Evolutionary conservation across 2,888 invertebrate genomes (phyloP), one percentile per base, ranked within the genome.

Genomic region (Drosophila gaucha): DNA sequence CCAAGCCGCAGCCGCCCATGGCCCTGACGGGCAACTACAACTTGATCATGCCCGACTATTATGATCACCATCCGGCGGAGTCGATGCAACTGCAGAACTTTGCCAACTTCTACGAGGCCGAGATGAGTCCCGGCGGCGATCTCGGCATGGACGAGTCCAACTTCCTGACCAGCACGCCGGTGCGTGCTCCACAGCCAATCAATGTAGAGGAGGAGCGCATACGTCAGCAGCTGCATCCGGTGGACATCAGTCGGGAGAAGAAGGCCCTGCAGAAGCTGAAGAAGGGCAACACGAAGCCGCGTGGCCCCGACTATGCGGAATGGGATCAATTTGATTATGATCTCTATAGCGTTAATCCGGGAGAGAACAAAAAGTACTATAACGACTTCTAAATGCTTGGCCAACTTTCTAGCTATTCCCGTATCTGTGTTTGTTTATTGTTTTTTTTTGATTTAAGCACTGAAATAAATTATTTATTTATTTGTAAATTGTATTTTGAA

Each of bases 301-400:
- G 82, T 2, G 87, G 78, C 12, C 20, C 76, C 3, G 75, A 73
- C 3, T 83, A 80, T 24, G 75, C 78, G 49, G 79, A 89, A 60
- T 91, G 91, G 89, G 91, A 91, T 62, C 88, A 89, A 30, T 90
- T 90, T 55, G 91, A 91, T 72, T 91, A 91, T 56, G 90, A 90
- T 73, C 77, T 86, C 16, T 89, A 89, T 58, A 83, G 90, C 55
- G 76, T 74, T 0, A 82, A 89, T 66, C 90, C 90, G 16, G 80
- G 70, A n/a, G 73, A 77, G 5, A 76, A 36, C 57, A 74, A 84
- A 44, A 88, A 88, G 66, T 75, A 80, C 49, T 73, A 68, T 30
- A 36, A 66, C 51, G 82, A 78, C 50, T 80, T 67, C 55, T 84
- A 65, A 62, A 6, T n/a, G 20, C 20, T 31, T 28, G 28, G 1